Evolutionary conservation across 1,140 invertebrate species (phyloP).

Genomic region (Anadara kagoshimensis): DNA sequence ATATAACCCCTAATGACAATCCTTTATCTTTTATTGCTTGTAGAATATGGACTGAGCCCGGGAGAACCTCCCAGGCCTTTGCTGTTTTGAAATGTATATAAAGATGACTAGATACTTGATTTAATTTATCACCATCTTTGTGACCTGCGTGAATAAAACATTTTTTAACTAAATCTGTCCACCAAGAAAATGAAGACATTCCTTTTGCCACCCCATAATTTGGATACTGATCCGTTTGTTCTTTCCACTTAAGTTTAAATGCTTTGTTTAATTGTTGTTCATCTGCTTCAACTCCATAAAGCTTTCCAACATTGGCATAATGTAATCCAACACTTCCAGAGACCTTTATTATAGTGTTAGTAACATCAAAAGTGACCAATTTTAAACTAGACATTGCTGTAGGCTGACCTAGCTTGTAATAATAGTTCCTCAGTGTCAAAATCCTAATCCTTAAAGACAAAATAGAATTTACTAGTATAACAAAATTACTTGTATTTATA

Average conservation of each 20-base stretch:
- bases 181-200: constrained; percentile 87
- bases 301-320: constrained; percentile 82
- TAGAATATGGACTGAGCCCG: constrained; percentile 80
- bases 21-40: constrained; percentile 73
- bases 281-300: constrained; percentile 81
- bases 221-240: constrained; percentile 79
- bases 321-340: constrained; percentile 81
- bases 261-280: constrained; percentile 78
- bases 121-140: constrained; percentile 68
- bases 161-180: constrained; percentile 81
- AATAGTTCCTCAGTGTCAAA: no score
- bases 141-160: constrained; percentile 77
- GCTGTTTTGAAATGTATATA: constrained; percentile 79
- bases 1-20: constrained; percentile 82
- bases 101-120: constrained; percentile 76
- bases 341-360: constrained; percentile 87
- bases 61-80: constrained; percentile 82
- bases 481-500: no score
- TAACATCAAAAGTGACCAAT: constrained; percentile 89
- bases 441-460: no score
- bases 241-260: constrained; percentile 78
- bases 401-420: background rate
- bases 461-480: no score
- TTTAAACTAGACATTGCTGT: constrained; percentile 13
- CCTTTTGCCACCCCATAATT: constrained; percentile 84